These are phyloP conservation scores for Macrochelys suwanniensis DNA, from an alignment of 2,797 vertebrate genomes.

Conservation along the genomic window DNA sequence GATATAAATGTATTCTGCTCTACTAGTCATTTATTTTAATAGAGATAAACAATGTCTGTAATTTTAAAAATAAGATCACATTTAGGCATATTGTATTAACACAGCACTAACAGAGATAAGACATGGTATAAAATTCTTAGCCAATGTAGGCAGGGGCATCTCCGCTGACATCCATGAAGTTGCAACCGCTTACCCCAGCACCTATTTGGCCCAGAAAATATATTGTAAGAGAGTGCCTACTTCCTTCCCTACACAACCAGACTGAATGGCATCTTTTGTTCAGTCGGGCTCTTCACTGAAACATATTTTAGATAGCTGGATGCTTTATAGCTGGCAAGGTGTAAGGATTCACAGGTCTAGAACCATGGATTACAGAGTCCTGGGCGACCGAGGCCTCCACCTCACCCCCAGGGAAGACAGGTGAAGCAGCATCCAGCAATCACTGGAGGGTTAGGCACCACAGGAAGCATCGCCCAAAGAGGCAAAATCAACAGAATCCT, in stretches of 20 bases:
- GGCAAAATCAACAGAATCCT: neutral
- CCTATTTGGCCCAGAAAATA: neutral
- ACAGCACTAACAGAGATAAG: neutral
- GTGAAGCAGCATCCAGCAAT: neutral
- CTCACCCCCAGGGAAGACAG: neutral
- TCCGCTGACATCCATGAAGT: fast-evolving
- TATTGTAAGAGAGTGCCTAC: neutral
- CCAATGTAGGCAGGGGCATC: neutral
- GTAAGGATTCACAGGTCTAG: no score
- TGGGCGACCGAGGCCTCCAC: neutral
- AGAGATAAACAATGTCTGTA: neutral
- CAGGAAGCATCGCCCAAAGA: neutral
- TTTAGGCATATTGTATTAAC: neutral
- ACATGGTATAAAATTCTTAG: neutral
- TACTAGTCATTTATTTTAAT: neutral
- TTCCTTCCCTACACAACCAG: neutral
- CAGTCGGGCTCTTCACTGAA: neutral
- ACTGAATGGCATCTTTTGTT: fast-evolving
- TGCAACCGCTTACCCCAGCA: neutral
- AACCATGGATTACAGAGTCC: neutral
- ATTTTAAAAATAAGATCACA: fast-evolving
- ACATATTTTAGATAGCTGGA: neutral
- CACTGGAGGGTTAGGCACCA: neutral
- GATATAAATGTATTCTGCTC: fast-evolving
- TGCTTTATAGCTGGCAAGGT: neutral